Percentiles rank a stretch among this genome's conserved stretches.
Evolutionary conservation across 2,113 vertebrate species (phyloP).

Genomic region (Anas platyrhynchos): DNA sequence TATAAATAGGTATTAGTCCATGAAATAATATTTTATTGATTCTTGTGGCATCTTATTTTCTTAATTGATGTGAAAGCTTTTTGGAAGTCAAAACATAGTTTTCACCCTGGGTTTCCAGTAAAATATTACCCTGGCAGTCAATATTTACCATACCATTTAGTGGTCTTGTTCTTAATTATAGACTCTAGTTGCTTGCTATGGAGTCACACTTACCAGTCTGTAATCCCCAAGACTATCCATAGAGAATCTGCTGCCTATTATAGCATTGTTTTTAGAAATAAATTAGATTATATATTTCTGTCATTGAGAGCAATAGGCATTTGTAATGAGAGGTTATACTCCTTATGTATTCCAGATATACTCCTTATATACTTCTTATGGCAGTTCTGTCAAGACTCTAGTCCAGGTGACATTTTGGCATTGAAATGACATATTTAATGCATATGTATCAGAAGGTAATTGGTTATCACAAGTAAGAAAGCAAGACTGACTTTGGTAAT

Average conservation of each 20-base stretch:
- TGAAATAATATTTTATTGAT: not conserved
- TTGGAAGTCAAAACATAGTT: not conserved
- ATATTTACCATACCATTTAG: not conserved
- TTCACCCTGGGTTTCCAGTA: not conserved
- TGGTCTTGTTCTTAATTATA: not conserved
- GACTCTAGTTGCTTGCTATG: not conserved
- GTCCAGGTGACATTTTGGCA: not conserved
- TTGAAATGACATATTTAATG: not conserved
- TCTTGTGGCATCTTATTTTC: not conserved
- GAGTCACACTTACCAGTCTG: not conserved
- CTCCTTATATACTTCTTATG: not conserved
- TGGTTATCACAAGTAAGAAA: not conserved
- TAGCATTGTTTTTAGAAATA: not conserved
- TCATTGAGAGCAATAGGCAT: not conserved
- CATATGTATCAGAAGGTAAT: not conserved
- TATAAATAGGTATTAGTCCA: not conserved
- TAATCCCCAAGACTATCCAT: not conserved
- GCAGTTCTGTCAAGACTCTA: not conserved
- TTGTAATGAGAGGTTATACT: not conserved
- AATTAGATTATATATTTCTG: not conserved
- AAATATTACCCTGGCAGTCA: not conserved
- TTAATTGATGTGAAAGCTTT: not conserved
- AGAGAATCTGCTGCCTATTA: not conserved
- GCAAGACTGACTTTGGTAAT: not conserved
- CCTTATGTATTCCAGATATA: not conserved